Base-by-base conservation (phyloP, 2,113 vertebrate genomes). In the Clinocottus analis region DNA sequence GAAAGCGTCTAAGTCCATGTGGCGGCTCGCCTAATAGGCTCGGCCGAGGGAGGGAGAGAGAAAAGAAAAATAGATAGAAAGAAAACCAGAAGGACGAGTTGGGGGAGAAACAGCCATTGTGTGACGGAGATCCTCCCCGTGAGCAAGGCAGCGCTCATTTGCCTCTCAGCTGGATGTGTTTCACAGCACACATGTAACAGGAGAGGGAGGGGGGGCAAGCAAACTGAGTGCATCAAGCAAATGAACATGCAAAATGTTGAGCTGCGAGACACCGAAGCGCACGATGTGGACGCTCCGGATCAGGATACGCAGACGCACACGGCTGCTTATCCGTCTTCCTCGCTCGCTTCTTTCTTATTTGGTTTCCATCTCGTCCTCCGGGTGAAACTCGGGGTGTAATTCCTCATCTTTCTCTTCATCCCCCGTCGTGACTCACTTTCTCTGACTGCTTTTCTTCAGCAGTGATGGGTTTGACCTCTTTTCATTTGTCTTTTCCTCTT, bases 51-150 rank as follows among this genome's bases (percentile, higher is more conserved):
- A 82, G 49, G 59, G 27, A 79, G 33, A 72, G 14, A 49, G 31
- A 89, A 45, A 61, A 68, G 19, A 73, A 72, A 85, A 71, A 77
- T 37, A 49, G 51, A 62, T 53, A 7, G 53, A 75, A 64, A 64
- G 64, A 80, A 75, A 91, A 91, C 90, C 85, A 81, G 89, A 87
- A 70, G 68, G 85, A 90, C 87, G 0, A 82, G 87, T 91, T 84
- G 25, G 75, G 41, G 62, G 64, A 90, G 73, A 69, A 70, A 77
- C 61, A 66, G 45, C 19, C 25, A 41, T 29, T 17, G 27, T 65
- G 67, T 14, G 25, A 75, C 27, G 72, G 21, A 75, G 69, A 81
- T 69, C 73, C 51, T 83, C 51, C 65, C 72, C 10, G n/a, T n/a
- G n/a, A n/a, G 35, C 49, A 0, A 67, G 23, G 55, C 45, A 60